Evolutionary conservation across 2,888 invertebrate species (phyloP), one percentile per base, ranked within the genome.

Genomic region (Cosmorhoe ocellata): DNA sequence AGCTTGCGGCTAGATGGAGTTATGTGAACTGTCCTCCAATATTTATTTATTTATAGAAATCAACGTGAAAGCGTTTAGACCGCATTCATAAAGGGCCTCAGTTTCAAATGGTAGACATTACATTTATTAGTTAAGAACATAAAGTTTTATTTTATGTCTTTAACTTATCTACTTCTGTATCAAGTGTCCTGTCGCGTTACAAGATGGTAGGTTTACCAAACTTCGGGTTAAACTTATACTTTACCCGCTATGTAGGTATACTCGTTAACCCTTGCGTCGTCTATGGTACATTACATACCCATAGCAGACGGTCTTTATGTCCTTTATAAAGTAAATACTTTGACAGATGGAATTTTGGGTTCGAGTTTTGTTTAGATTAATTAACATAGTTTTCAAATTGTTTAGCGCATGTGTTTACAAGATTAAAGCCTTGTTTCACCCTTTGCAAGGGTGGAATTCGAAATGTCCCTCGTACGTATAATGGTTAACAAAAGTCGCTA

Each of bases 361-460:
- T 34, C n/a, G 46, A 39, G 45, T 46, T 51, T 52, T 57, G 56
- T 54, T 51, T 55, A 56, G 53, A 56, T 51, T 57, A 57, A 57
- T 59, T 59, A 56, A 59, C 59, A 59, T 57, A 56, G 55, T 61
- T 61, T 49, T 41, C 38, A 56, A 48, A 54, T 58, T 58, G 51
- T 55, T 50, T 42, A 52, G n/a, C 37, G 52, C 55, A 33, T 42
- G 50, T 49, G 58, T 49, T 50, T 36, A 45, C 49, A 49, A 54
- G 44, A 53, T 48, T 30, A 48, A 44, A 40, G 53, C 33, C 27
- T 41, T 48, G 36, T 51, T 33, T 26, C 18, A 14, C 41, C 48
- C 38, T 48, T 52, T 24, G 31, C 22, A 34, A n/a, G 47, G 52
- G 37, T 30, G 42, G 53, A 40, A 53, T 48, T 40, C 28, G 12